These are phyloP conservation scores for Campylomormyrus numenius DNA, from an alignment of 2,113 vertebrate genomes.

Conservation along the genomic window DNA sequence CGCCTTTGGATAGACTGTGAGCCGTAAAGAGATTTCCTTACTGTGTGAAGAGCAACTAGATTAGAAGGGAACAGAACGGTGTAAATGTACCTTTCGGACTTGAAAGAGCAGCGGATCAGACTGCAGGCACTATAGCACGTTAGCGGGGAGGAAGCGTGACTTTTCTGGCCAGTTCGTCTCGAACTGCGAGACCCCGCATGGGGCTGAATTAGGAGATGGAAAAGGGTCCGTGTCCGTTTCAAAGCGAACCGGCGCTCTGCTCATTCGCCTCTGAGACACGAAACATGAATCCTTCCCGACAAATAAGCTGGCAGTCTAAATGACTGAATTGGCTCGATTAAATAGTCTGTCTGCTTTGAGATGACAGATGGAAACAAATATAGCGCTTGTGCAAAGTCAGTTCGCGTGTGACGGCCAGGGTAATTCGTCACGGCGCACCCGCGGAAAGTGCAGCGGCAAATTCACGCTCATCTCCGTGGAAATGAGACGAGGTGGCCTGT, in stretches of 20 bases:
- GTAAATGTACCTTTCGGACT: neutral
- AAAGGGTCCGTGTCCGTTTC: neutral
- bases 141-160: neutral
- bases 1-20: neutral
- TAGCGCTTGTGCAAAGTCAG: conserved; percentile 6
- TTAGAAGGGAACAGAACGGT: neutral
- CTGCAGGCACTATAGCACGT: neutral
- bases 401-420: neutral
- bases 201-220: neutral
- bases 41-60: neutral
- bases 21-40: neutral
- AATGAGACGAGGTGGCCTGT: neutral
- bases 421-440: neutral
- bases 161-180: neutral
- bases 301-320: neutral
- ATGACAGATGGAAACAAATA: conserved; percentile 7
- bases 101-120: conserved; percentile 1
- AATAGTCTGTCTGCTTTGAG: neutral
- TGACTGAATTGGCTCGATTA: neutral
- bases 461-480: neutral
- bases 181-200: neutral
- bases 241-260: neutral
- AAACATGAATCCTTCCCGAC: neutral
- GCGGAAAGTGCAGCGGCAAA: neutral
- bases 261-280: neutral